Conservation (phyloP, 1,140 invertebrate genomes). For the Procambarus clarkii region DNA sequence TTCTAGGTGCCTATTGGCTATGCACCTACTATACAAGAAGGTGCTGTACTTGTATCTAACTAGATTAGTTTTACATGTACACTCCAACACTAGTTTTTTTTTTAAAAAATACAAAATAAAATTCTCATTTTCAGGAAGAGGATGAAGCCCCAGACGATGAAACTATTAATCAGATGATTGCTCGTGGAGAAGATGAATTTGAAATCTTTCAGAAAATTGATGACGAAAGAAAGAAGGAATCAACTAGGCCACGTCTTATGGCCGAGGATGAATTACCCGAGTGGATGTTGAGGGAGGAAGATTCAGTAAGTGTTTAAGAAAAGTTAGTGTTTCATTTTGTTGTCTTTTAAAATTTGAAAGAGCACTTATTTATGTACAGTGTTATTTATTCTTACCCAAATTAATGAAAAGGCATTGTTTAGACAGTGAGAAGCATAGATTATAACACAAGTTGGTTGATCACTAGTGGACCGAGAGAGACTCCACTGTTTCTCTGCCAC, state of each 20-base stretch:
- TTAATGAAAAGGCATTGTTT: no score
- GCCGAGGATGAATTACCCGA: constrained; percentile 95
- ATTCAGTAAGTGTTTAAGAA: constrained; percentile 83
- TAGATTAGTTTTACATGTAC: no score
- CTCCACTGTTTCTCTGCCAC: no score
- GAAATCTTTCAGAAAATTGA: constrained; percentile 96
- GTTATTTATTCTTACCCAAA: no score
- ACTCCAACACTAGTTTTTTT: no score
- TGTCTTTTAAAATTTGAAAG: not conserved
- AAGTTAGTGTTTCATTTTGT: not conserved
- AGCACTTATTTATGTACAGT: not conserved
- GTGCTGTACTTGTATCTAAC: no score
- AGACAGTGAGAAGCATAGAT: no score
- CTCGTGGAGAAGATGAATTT: constrained; percentile 93
- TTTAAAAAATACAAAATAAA: no score
- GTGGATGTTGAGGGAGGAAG: constrained; percentile 96
- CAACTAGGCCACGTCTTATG: constrained; percentile 92
- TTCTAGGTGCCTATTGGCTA: no score
- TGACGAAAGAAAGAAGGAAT: constrained; percentile 89
- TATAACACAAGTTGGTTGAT: no score
- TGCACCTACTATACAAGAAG: no score
- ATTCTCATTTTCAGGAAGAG: constrained; percentile 83
- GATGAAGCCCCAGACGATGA: constrained; percentile 99
- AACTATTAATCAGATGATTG: constrained; percentile 99
- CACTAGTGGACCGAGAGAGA: no score